Evolutionary conservation across 2,113 vertebrate genomes (phyloP).

Genomic region (Dascyllus trimaculatus): DNA sequence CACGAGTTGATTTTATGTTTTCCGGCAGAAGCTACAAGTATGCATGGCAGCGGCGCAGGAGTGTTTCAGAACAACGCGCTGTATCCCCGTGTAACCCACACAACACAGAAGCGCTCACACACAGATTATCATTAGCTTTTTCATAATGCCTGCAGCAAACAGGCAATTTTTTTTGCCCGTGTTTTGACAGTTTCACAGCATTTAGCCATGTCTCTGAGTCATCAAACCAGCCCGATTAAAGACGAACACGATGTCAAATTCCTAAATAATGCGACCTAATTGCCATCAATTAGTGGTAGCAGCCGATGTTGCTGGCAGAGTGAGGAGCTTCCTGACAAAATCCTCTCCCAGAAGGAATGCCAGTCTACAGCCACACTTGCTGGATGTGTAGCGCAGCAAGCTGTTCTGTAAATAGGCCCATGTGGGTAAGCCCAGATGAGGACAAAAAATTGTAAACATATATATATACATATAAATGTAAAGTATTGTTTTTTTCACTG

Average conservation of each 20-base stretch:
- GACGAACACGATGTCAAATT: slow-evolving; percentile 70
- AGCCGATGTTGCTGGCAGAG: slow-evolving; percentile 57
- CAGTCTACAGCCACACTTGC: slow-evolving; percentile 49
- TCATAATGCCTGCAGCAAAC: slow-evolving; percentile 36
- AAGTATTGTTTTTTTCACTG: neutral
- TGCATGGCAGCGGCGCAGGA: too few species aligned
- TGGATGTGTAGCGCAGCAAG: slow-evolving; percentile 50
- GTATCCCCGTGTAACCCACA: neutral
- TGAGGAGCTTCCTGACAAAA: slow-evolving; percentile 43
- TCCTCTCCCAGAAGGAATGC: slow-evolving; percentile 60
- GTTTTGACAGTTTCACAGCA: slow-evolving; percentile 62
- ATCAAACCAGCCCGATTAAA: slow-evolving; percentile 66
- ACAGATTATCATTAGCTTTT: slow-evolving; percentile 42
- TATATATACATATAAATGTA: neutral
- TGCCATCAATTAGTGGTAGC: slow-evolving; percentile 70
- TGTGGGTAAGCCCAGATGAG: slow-evolving; percentile 28
- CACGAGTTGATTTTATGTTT: too few species aligned
- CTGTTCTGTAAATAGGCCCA: slow-evolving; percentile 54
- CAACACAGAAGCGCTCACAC: slow-evolving; percentile 10
- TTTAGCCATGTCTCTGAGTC: slow-evolving; percentile 55
- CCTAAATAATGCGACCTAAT: slow-evolving; percentile 72
- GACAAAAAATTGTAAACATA: slow-evolving; percentile 2
- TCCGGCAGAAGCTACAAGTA: too few species aligned
- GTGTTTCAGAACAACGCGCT: too few species aligned
- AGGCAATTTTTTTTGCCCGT: slow-evolving; percentile 50